Base-by-base conservation (phyloP, 2,888 invertebrate species). In the Drosophila paracracens region DNA sequence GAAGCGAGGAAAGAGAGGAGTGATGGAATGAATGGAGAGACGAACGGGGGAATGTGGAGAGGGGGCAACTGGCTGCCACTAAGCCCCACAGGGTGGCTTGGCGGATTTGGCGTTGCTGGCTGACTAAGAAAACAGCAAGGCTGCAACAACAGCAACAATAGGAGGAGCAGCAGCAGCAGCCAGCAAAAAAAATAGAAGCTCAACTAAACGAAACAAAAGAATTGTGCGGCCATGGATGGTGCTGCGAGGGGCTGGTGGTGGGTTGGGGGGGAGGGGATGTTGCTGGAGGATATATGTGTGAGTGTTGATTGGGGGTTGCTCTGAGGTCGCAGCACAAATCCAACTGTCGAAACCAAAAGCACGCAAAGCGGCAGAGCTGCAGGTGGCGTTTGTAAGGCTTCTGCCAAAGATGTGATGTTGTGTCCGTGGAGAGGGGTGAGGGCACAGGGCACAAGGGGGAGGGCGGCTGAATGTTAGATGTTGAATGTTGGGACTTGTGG, bases 311-410 rank as follows among this genome's bases (percentile, higher is more conserved):
- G 75, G 82, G 79, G 79, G 79, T 82, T 74, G 82, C 66, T 79
- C 70, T 88, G 79, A 88, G 90, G 90, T 85, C 83, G 80, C 75
- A 67, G 82, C 83, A 82, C 88, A 90, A 90, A 90, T 91, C 91
- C 91, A 82, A 87, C 91, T 90, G 91, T 91, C 91, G 91, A 90
- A 89, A 88, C 91, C 91, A 91, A 82, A 83, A 87, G 91, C 91
- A 89, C 86, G 90, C 88, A 87, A 82, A 87, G 82, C 88, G 82
- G 66, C 75, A 68, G 66, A 87, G 83, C 82, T 77, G 89, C 88
- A 88, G 89, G 91, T 89, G 89, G 89, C 89, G 84, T 79, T 88
- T 89, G 88, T 82, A 69, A 81, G 73, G 82, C 79, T 66, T 58
- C 67, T 60, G 33, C 48, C 67, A 70, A 48, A 46, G 52, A 59